A percentile compares a stretch with the other conserved stretches of the same genome.
Evolutionary conservation across 2,113 vertebrate species (phyloP).

Genomic region (Quiscalus mexicanus): DNA sequence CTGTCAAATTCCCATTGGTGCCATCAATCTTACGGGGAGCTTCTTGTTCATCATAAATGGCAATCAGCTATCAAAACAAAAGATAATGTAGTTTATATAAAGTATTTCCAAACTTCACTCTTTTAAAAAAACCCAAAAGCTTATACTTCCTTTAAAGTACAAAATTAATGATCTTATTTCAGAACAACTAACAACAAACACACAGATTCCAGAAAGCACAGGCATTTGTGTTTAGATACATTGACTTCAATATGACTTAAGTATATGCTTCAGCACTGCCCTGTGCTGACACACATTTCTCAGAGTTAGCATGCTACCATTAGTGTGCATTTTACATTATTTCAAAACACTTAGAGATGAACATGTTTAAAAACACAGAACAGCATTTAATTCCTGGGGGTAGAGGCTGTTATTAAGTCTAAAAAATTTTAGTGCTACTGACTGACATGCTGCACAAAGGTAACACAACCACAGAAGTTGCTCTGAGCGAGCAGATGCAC

Average conservation of each 20-base stretch:
- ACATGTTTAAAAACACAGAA: neutral
- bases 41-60: conserved; percentile 94
- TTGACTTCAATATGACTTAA: neutral
- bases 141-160: neutral
- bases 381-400: neutral
- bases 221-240: neutral
- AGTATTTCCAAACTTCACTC: neutral
- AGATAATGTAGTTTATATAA: neutral
- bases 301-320: neutral
- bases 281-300: neutral
- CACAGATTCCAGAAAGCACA: neutral
- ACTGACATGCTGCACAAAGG: neutral
- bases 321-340: neutral
- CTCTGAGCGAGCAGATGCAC: accelerated
- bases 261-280: neutral
- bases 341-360: neutral
- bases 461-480: neutral
- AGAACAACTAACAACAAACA: neutral
- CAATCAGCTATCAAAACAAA: conserved; percentile 86
- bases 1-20: conserved; percentile 68
- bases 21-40: conserved; percentile 76
- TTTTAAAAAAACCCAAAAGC: neutral
- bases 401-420: neutral
- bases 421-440: neutral
- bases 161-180: neutral